These are phyloP conservation scores for Lutjanus argentimaculatus DNA, from an alignment of 2,797 vertebrate genomes.

Conservation along the genomic window DNA sequence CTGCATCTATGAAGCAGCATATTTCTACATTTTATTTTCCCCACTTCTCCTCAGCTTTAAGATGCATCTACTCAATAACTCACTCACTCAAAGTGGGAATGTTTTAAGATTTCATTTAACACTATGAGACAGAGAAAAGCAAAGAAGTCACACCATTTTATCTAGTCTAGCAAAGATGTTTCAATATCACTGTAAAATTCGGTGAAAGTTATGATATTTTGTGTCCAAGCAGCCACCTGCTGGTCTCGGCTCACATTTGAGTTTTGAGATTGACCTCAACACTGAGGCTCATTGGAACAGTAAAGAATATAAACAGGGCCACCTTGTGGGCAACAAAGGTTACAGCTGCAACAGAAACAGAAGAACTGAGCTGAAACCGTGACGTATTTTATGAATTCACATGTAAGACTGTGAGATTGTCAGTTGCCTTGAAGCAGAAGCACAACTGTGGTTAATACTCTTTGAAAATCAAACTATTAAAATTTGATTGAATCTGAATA, in stretches of 20 bases:
- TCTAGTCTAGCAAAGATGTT: conserved; percentile 25
- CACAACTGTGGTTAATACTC: conserved; percentile 68
- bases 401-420: conserved; percentile 70
- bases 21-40: conserved; percentile 32
- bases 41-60: conserved; percentile 37
- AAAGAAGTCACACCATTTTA: conserved; percentile 35
- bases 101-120: conserved; percentile 64
- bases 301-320: conserved; percentile 45
- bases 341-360: conserved; percentile 10
- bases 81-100: conserved; percentile 69
- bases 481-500: conserved; percentile 54
- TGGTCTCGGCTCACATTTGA: conserved; percentile 15
- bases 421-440: conserved; percentile 67
- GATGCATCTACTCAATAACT: conserved; percentile 42
- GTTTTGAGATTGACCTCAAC: conserved; percentile 28
- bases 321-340: conserved; percentile 53
- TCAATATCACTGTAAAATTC: conserved; percentile 25
- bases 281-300: conserved; percentile 20
- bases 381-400: conserved; percentile 23
- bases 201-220: conserved; percentile 27
- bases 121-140: conserved; percentile 33
- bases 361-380: conserved; percentile 18
- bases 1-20: conserved; percentile 47
- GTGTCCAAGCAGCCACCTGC: conserved; percentile 6
- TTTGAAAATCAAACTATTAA: conserved; percentile 51